A percentile compares a stretch with the other conserved stretches of the same genome.
Conservation (phyloP, 2,888 invertebrate species). For the Parapristionchus giblindavisi region DNA sequence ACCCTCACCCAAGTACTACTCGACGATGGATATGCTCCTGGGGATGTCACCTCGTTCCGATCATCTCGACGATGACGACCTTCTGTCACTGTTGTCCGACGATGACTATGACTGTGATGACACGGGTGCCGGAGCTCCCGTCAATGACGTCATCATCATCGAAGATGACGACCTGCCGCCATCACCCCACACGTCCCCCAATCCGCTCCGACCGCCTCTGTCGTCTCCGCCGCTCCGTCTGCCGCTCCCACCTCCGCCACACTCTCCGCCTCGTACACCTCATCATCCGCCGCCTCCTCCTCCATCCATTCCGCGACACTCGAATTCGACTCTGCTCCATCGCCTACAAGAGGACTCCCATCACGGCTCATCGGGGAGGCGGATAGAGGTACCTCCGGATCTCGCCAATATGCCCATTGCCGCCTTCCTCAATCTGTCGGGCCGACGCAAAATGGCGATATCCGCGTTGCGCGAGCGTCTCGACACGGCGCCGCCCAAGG, state of each 20-base stretch:
- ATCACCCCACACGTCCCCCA: not conserved
- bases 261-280: not conserved
- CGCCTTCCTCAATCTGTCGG: constrained; percentile 30
- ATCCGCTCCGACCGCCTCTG: not conserved
- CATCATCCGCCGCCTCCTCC: not conserved
- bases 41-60: constrained; percentile 21
- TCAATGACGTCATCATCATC: too few relatives aligned
- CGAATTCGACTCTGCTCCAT: too few relatives aligned
- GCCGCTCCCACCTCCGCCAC: not conserved
- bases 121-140: too few relatives aligned
- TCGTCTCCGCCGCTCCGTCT: not conserved
- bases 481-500: not conserved
- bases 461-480: constrained; percentile 31
- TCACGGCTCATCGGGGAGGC: too few relatives aligned
- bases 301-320: not conserved
- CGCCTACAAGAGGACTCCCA: too few relatives aligned
- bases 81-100: constrained; percentile 24
- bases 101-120: too few relatives aligned
- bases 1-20: not conserved
- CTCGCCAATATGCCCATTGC: constrained; percentile 31
- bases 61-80: constrained; percentile 23
- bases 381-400: constrained; percentile 20
- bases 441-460: constrained; percentile 18
- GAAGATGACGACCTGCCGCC: not conserved
- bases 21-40: constrained; percentile 4